Evolutionary conservation across 2,888 invertebrate species (phyloP), one percentile per base, ranked within the genome.

Genomic region (Pseudococcus viburni): DNA sequence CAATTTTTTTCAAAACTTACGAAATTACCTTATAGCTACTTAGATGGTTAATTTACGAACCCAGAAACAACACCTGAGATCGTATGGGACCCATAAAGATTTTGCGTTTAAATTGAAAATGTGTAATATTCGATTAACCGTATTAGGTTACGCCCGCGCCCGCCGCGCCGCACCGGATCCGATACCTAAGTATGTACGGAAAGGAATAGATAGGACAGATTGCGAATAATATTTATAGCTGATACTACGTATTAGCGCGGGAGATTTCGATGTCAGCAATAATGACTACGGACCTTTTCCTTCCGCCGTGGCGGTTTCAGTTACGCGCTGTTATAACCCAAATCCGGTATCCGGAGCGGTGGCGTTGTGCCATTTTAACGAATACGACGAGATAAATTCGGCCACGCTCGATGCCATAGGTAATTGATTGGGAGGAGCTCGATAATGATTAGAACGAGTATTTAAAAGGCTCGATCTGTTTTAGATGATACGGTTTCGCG

Each of bases 401-500:
- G 12, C 64, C 19, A 64, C 12, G 64, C 9, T 64, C n/a, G 59
- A 15, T 9, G 42, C 42, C 26, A 33, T 42, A 15, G 55, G 22
- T 19, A 64, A 64, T 64, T 64, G 64, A 64, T 64, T 64, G 19
- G 64, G 64, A 64, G 22, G 64, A 22, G 22, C 64, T 64, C 64
- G 64, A 64, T 64, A 64, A 64, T 64, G 64, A 64, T 64, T 64
- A 8, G 64, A 64, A 64, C 22, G 22, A 64, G 12, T 22, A 64
- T 64, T 64, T 64, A 64, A 64, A 64, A 64, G 64, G 22, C 22
- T 64, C 64, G 64, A 64, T 22, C 8, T 19, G 22, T 64, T 64
- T 19, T 19, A 64, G 22, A 22, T 9, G 64, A 64, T 64, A 22
- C 64, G 11, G 64, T 11, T 64, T 64, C 22, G 22, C 22, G 64